These are phyloP conservation scores for Leptinotarsa peninsularis DNA, from an alignment of 2,888 invertebrate species.

Conservation along the genomic window DNA sequence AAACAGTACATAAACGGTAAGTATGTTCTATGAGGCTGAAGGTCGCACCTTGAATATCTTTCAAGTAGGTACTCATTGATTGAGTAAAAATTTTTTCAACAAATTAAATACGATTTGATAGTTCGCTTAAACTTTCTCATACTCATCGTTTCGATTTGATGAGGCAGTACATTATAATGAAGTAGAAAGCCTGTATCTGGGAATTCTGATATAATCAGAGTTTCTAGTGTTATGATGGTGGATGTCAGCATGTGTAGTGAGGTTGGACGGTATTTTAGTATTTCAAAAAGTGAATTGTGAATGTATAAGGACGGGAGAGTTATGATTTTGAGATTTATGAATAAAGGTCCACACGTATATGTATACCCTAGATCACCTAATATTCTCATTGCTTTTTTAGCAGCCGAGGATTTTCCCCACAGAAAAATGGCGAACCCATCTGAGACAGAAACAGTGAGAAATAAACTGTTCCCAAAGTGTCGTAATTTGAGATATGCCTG, in stretches of 20 bases:
- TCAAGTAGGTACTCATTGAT: too few species aligned
- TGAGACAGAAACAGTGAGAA: slow-evolving; percentile 21
- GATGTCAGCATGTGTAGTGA: neutral
- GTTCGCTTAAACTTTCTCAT: too few species aligned
- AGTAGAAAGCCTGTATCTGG: slow-evolving; percentile 1
- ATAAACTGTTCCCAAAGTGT: slow-evolving; percentile 2
- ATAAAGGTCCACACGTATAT: neutral
- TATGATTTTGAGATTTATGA: neutral
- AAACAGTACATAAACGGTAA: too few species aligned
- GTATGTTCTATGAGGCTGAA: too few species aligned
- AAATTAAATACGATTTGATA: too few species aligned
- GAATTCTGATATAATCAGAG: neutral
- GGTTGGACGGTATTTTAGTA: neutral
- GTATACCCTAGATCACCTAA: neutral
- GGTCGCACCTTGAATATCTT: too few species aligned
- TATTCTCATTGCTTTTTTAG: too few species aligned
- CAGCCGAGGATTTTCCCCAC: neutral
- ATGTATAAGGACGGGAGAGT: slow-evolving; percentile 13
- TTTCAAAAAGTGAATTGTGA: neutral
- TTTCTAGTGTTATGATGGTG: neutral
- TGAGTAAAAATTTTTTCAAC: too few species aligned
- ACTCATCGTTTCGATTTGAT: too few species aligned
- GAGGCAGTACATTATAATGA: neutral
- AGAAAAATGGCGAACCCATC: slow-evolving; percentile 15
- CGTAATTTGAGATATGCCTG: too few species aligned